Base-by-base conservation (phyloP, 2,888 invertebrate species). In the Tanypteryx hageni region DNA sequence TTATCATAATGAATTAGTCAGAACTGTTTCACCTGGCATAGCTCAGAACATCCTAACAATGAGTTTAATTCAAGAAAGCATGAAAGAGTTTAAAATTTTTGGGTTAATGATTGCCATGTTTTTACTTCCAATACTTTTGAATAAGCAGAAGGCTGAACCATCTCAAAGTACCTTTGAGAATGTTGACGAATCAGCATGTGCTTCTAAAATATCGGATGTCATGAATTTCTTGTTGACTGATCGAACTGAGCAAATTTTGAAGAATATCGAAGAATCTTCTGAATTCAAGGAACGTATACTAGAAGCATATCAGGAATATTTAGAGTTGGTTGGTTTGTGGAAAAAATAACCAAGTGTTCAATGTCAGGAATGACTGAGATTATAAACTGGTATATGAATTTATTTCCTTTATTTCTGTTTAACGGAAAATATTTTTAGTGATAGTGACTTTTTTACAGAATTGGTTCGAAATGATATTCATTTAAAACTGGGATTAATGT, bases 301-400 rank as follows among this genome's bases (percentile, higher is more conserved):
- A 44, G 89, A 89, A n/a, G 59, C 64, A 44, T 89, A 89, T 68
- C 13, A 68, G n/a, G 89, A 89, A 89, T 89, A 89, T 58, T 89
- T 89, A 14, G 89, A 89, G 31, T 89, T 64, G 59, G 44, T 89
- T 56, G 89, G 64, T 44, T 44, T 68, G 9, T 89, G 89, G 89
- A 16, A n/a, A 64, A 31, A 68, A 4, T 13, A 11, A 44, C 18
- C 16, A n/a, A 44, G n/a, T n/a, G 18, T n/a, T 10, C 56, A 83
- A 76, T 7, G 9, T 44, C 44, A 44, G 44, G 44, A 44, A 44
- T 3, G 44, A 44, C 44, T 44, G 44, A 44, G 5, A 44, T 44
- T 44, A 5, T 44, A 44, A 44, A 44, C 44, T 44, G 44, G 44
- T 44, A 44, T 44, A 5, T 44, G 1, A 44, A 44, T 44, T 44